These are phyloP conservation scores for Oegoconia quadripuncta DNA, from an alignment of 2,888 invertebrate genomes.

Conservation along the genomic window DNA sequence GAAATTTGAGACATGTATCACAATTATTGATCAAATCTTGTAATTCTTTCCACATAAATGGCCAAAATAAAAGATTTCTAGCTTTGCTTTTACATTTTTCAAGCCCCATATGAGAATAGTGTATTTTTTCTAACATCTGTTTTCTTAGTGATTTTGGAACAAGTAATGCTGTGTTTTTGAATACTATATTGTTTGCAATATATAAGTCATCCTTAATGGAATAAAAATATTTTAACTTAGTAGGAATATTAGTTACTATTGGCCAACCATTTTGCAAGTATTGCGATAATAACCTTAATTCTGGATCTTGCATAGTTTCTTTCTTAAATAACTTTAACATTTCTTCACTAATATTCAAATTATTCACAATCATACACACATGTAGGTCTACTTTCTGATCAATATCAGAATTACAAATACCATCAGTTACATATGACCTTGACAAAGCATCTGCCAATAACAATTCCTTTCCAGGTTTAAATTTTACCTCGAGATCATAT, in stretches of 20 bases:
- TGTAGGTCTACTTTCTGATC: slow-evolving; percentile 12
- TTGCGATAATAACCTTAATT: background rate
- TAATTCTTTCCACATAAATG: slow-evolving; percentile 10
- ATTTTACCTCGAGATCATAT: slow-evolving; percentile 16
- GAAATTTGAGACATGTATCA: slow-evolving; percentile 4
- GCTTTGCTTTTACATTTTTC: slow-evolving; percentile 10
- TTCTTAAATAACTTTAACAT: slow-evolving; percentile 8
- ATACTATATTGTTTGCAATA: slow-evolving; percentile 4
- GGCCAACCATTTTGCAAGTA: slow-evolving; percentile 4
- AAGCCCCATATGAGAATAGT: slow-evolving; percentile 3
- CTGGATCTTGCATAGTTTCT: slow-evolving; percentile 8
- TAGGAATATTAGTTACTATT: slow-evolving; percentile 1
- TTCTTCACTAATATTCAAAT: slow-evolving; percentile 8
- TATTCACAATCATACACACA: slow-evolving; percentile 9
- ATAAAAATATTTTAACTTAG: slow-evolving; percentile 4
- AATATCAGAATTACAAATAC: slow-evolving; percentile 9
- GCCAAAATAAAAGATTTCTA: slow-evolving; percentile 9
- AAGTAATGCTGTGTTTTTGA: slow-evolving; percentile 9
- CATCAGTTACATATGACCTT: slow-evolving; percentile 11
- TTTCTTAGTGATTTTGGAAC: slow-evolving; percentile 6
- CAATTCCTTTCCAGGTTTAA: slow-evolving; percentile 17
- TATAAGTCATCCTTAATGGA: slow-evolving; percentile 10
- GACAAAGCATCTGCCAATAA: slow-evolving; percentile 18
- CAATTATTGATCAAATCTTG: slow-evolving; percentile 9
- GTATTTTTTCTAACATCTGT: slow-evolving; percentile 6